Base-by-base conservation (phyloP, 2,888 invertebrate genomes). In the Sthenelais limicola region DNA sequence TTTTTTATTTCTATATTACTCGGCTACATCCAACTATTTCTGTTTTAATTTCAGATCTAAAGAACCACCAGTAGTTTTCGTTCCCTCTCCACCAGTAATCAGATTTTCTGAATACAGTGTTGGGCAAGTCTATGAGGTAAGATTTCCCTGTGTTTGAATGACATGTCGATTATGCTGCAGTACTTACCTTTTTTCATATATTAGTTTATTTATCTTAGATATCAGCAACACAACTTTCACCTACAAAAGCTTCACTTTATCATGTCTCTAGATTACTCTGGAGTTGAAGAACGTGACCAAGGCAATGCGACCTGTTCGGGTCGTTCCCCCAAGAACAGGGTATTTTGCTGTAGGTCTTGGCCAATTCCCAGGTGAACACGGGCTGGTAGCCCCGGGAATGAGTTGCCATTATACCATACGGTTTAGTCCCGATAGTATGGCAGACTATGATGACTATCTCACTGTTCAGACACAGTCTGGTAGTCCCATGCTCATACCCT, bases 361-460 rank as follows among this genome's bases (percentile, higher is more conserved):
- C 56, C 86, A 86, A 79, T 88, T 87, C 77, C 88, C 88, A 5
- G 85, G 86, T 12, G 87, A 87, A 33, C 83, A 84, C 72, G 86
- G 87, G 0, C 74, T 88, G 30, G 84, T 88, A 5, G 88, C 88
- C 4, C 84, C 87, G 1, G 88, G 88, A 0, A 86, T 88, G 83
- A 86, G 85, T 74, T 87, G 85, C 71, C 81, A 83, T 58, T 88
- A 85, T 77, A 83, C 81, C 7, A 78, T 88, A 32, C 78, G 85
- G 30, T 88, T 88, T 79, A 81, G 84, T n/a, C 87, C 88, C 0
- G 87, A 88, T 78, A 84, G 85, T 0, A 79, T 87, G 54, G 81
- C 82, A 67, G 84, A 87, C 73, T 88, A 80, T 77, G 82, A 86
- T 67, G 87, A 88, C 77, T 81, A 80, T 58, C 81, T 88, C 7